A percentile compares a stretch with the other conserved stretches of the same genome.
Evolutionary conservation across 2,888 invertebrate species (phyloP).

Genomic region (Sicus ferrugineus): DNA sequence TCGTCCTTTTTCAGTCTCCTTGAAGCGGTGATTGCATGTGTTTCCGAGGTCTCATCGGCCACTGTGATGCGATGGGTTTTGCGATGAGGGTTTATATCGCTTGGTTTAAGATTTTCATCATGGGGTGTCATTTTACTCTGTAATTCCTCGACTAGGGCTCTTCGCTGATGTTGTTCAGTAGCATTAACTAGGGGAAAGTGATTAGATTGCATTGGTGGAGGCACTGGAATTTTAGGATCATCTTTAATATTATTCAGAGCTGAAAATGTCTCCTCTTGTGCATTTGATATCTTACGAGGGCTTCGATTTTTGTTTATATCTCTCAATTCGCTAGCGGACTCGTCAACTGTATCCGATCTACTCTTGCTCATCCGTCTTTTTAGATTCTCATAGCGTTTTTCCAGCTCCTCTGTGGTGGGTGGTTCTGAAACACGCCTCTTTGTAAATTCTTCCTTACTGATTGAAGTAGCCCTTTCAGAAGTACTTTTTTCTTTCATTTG

Average conservation of each 20-base stretch:
- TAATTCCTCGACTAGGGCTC: conserved; percentile 54
- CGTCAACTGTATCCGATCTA: conserved; percentile 39
- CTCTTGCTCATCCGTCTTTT: conserved; percentile 50
- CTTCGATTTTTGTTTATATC: conserved; percentile 9
- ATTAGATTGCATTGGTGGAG: conserved; percentile 46
- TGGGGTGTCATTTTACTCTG: conserved; percentile 52
- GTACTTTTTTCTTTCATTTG: neutral
- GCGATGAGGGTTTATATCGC: conserved; percentile 53
- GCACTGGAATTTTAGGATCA: conserved; percentile 42
- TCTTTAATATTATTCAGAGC: neutral
- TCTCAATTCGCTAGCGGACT: conserved; percentile 44
- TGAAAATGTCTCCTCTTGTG: neutral
- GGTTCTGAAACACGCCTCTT: conserved; percentile 50
- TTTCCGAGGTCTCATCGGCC: conserved; percentile 60
- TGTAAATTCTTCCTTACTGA: neutral
- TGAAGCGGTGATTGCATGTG: conserved; percentile 61
- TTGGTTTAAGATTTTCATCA: conserved; percentile 53
- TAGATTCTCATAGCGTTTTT: conserved; percentile 52
- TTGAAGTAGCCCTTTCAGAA: neutral
- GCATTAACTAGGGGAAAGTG: conserved; percentile 10
- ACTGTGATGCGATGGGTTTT: conserved; percentile 43
- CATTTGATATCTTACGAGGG: neutral
- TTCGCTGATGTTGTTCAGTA: conserved; percentile 44
- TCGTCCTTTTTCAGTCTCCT: conserved; percentile 57
- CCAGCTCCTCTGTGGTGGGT: conserved; percentile 56